Base-by-base conservation (phyloP, 1,140 invertebrate genomes). In the Papilio aristodemus region DNA sequence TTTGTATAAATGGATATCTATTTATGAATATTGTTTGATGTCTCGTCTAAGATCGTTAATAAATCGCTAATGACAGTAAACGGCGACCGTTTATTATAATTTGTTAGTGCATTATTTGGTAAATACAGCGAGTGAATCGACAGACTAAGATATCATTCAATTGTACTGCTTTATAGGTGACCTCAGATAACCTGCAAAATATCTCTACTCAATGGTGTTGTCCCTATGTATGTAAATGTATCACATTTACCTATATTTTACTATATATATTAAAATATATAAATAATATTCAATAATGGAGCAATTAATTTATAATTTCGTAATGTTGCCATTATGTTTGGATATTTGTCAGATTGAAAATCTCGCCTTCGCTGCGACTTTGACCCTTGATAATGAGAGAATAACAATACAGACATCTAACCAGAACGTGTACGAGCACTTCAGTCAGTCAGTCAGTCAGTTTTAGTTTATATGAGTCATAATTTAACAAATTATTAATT, bases 101-200 rank as follows among this genome's bases (percentile, higher is more conserved):
- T 87, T 86, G 84, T 85, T 86, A 78, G 84, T 81, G 75, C 78
- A 87, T 87, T 85, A 87, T 83, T 84, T 84, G 70, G 83, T 86
- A 87, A 85, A 86, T 85, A 86, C 80, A 85, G 80, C 82, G 79
- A 81, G 80, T 83, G 79, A 81, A 84, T 83, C 77, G 79, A 85
- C 80, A 86, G 82, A 82, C 82, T 81, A 83, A 86, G 86, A 88
- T 90, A 90, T 89, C 88, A 85, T 89, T 90, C 84, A 90, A 90
- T 87, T 86, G 89, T 88, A 89, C 84, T 90, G 87, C 85, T 87
- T 89, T 86, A 85, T 85, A 89, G 83, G 79, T 81, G 89, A 89
- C 89, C 87, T 73, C 37, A 72, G 87, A 89, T 89, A 91, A 89
- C 89, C 89, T 68, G 75, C 76, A 78, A 87, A 88, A 82, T 88